Evolutionary conservation across 1,140 invertebrate species (phyloP).

Genomic region (Diabrotica undecimpunctata): DNA sequence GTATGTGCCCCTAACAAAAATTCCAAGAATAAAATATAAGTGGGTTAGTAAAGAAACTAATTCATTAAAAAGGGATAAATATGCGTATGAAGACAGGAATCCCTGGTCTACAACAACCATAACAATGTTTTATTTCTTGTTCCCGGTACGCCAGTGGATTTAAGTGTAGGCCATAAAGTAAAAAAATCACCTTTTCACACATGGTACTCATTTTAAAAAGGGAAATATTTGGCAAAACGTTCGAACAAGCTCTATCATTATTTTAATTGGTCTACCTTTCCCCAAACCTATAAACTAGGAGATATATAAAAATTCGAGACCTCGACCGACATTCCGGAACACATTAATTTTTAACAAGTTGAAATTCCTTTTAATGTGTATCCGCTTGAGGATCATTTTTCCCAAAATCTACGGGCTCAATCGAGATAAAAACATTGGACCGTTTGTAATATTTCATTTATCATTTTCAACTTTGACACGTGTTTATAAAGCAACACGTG

Average conservation of each 20-base stretch:
- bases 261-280: slow-evolving; percentile 20
- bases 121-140: too few species aligned
- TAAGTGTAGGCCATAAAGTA: too few species aligned
- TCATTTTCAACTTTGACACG: slow-evolving; percentile 34
- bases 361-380: slow-evolving; percentile 28
- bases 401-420: slow-evolving; percentile 11
- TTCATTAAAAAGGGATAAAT: too few species aligned
- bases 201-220: slow-evolving; percentile 15
- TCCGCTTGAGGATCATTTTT: slow-evolving; percentile 9
- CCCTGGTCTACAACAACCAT: too few species aligned
- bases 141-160: too few species aligned
- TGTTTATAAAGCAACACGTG: slow-evolving; percentile 34
- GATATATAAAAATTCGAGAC: slow-evolving; percentile 3
- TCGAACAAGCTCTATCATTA: slow-evolving; percentile 14
- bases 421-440: slow-evolving; percentile 26
- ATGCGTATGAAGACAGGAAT: too few species aligned
- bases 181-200: slow-evolving; percentile 20
- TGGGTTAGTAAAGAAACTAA: too few species aligned
- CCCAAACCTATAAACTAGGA: slow-evolving; percentile 12
- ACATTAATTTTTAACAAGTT: slow-evolving; percentile 28
- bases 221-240: slow-evolving; percentile 23
- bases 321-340: slow-evolving; percentile 14
- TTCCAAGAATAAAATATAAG: too few species aligned
- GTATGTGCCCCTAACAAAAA: too few species aligned
- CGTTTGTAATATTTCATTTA: slow-evolving; percentile 34